These are phyloP conservation scores for Odontamblyopus lacepedii DNA, from an alignment of 2,797 vertebrate genomes.

Conservation along the genomic window DNA sequence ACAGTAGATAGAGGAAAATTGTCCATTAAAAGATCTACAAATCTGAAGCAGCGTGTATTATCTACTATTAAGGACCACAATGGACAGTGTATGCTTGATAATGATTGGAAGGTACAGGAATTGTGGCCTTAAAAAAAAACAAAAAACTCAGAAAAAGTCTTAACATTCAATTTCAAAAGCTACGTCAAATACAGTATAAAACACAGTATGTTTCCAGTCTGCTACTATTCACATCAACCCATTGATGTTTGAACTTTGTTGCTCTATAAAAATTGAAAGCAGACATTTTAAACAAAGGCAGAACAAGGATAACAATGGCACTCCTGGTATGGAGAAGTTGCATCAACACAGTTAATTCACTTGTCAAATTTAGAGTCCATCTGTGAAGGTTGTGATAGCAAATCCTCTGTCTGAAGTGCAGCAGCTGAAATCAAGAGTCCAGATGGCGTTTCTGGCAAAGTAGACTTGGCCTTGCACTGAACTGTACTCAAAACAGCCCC, in stretches of 20 bases:
- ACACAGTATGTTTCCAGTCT: slow-evolving; percentile 35
- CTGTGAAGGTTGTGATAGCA: slow-evolving; percentile 71
- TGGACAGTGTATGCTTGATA: slow-evolving; percentile 38
- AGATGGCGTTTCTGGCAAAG: slow-evolving; percentile 42
- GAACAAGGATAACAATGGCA: slow-evolving; percentile 33
- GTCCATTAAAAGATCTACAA: slow-evolving; percentile 45
- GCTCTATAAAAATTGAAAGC: slow-evolving; percentile 18
- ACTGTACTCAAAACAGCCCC: slow-evolving; percentile 87
- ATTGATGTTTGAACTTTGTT: slow-evolving; percentile 15
- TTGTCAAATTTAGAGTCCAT: slow-evolving; percentile 80
- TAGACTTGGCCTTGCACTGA: slow-evolving; percentile 66
- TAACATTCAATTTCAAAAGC: slow-evolving; percentile 53
- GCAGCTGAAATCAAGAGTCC: slow-evolving; percentile 64
- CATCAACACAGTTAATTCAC: slow-evolving; percentile 39
- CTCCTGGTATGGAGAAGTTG: slow-evolving; percentile 12
- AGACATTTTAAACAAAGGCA: slow-evolving; percentile 43
- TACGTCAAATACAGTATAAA: slow-evolving; percentile 52
- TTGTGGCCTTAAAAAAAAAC: slow-evolving; percentile 61
- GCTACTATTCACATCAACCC: slow-evolving; percentile 24
- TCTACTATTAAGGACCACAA: slow-evolving; percentile 62
- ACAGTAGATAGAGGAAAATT: slow-evolving; percentile 28
- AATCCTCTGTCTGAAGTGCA: slow-evolving; percentile 65
- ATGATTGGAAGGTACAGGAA: slow-evolving; percentile 38
- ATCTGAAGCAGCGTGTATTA: slow-evolving; percentile 46
- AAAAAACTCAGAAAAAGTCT: slow-evolving; percentile 23